Evolutionary conservation across 1,140 invertebrate genomes (phyloP).

Genomic region (Drosophila subobscura): DNA sequence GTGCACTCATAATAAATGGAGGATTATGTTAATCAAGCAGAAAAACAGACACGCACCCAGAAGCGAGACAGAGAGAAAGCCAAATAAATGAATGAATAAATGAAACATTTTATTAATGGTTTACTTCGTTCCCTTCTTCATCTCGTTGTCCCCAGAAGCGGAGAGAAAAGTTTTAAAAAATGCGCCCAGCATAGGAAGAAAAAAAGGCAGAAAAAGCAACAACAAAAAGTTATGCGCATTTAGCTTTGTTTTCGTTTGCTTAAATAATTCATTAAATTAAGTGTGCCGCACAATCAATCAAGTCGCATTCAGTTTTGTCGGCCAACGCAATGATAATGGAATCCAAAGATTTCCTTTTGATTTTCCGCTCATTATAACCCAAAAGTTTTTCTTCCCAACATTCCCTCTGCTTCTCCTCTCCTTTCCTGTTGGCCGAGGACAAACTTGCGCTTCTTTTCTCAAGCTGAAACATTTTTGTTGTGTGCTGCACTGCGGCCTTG

Average conservation of each 20-base stretch:
- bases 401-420: neutral
- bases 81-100: constrained; percentile 80
- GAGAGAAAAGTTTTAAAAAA: constrained; percentile 49
- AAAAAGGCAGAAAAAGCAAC: constrained; percentile 32
- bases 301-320: constrained; percentile 65
- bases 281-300: constrained; percentile 77
- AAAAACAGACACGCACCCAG: constrained; percentile 70
- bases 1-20: constrained; percentile 73
- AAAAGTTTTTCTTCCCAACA: constrained; percentile 15
- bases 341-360: constrained; percentile 59
- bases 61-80: constrained; percentile 18
- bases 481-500: neutral
- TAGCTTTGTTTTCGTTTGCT: constrained; percentile 57
- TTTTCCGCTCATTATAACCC: constrained; percentile 19
- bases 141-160: constrained; percentile 26
- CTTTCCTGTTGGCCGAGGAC: constrained; percentile 2
- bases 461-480: constrained; percentile 12
- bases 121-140: constrained; percentile 33
- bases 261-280: constrained; percentile 82
- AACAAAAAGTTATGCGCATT: constrained; percentile 63
- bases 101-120: constrained; percentile 82
- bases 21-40: constrained; percentile 82
- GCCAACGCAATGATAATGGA: constrained; percentile 62
- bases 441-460: constrained; percentile 11
- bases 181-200: constrained; percentile 34